These are phyloP conservation scores for Rhagonycha fulva DNA, from an alignment of 2,888 invertebrate genomes.

Conservation along the genomic window DNA sequence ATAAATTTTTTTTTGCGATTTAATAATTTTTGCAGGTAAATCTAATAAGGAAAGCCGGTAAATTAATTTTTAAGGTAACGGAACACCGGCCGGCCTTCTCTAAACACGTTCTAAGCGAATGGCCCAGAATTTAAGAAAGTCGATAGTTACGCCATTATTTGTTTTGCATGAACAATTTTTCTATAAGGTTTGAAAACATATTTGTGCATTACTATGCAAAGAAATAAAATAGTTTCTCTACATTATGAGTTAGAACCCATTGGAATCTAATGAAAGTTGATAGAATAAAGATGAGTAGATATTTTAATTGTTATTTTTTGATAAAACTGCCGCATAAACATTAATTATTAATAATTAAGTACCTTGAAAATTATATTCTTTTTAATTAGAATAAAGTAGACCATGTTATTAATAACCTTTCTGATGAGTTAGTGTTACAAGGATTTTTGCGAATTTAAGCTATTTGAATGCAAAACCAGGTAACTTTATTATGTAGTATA, in stretches of 20 bases:
- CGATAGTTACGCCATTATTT: constrained; percentile 26
- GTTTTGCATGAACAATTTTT: constrained; percentile 31
- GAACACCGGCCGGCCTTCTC: constrained; percentile 28
- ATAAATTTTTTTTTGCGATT: background rate
- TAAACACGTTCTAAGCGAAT: constrained; percentile 29
- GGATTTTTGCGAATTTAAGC: background rate
- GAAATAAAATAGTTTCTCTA: constrained; percentile 3
- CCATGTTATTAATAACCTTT: background rate
- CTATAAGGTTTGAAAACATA: constrained; percentile 17
- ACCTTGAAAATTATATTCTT: background rate
- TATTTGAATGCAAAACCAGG: background rate
- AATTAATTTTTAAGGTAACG: constrained; percentile 22
- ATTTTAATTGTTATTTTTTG: constrained; percentile 1
- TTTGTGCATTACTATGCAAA: constrained; percentile 12
- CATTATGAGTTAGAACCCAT: background rate
- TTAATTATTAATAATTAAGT: background rate
- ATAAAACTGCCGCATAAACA: background rate
- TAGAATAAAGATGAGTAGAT: constrained; percentile 7
- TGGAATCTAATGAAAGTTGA: constrained; percentile 3
- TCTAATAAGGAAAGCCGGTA: background rate
- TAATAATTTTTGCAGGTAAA: background rate
- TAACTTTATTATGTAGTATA: no score
- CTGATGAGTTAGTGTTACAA: background rate
- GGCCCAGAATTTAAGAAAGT: constrained; percentile 36
- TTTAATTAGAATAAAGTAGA: background rate